Conservation (phyloP, 2,797 vertebrate genomes). For the Anolis apletophallus region DNA sequence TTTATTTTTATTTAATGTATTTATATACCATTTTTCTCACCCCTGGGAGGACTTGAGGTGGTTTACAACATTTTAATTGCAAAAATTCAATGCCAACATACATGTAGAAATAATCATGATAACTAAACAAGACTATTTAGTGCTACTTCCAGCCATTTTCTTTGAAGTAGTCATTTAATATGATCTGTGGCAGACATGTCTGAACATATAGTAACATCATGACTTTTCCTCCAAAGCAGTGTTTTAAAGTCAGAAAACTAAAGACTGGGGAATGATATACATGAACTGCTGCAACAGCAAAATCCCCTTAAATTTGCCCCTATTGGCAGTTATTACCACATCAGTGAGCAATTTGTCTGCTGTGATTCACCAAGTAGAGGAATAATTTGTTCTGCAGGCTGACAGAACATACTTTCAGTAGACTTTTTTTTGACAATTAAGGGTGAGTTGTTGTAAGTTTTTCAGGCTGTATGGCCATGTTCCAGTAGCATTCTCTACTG, state of each 20-base stretch:
- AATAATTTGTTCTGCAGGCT: neutral
- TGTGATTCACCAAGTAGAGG: neutral
- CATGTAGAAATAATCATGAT: no score
- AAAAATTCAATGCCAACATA: no score
- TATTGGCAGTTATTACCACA: neutral
- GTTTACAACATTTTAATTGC: no score
- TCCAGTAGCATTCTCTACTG: no score
- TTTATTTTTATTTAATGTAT: no score
- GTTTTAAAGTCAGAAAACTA: no score
- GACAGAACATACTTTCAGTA: neutral
- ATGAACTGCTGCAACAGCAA: neutral
- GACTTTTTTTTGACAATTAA: neutral
- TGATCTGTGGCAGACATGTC: neutral
- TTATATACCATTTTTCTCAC: no score
- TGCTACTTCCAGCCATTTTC: neutral
- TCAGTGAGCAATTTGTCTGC: neutral
- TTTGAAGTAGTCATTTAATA: neutral
- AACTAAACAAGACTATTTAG: neutral
- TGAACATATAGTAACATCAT: neutral
- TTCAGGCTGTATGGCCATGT: no score
- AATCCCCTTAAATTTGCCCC: neutral
- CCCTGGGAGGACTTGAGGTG: no score
- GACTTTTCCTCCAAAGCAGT: conserved; percentile 6
- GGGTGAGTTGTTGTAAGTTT: no score
- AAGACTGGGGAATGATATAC: neutral